Conservation (phyloP, 2,113 vertebrate species). For the Cinclus cinclus region DNA sequence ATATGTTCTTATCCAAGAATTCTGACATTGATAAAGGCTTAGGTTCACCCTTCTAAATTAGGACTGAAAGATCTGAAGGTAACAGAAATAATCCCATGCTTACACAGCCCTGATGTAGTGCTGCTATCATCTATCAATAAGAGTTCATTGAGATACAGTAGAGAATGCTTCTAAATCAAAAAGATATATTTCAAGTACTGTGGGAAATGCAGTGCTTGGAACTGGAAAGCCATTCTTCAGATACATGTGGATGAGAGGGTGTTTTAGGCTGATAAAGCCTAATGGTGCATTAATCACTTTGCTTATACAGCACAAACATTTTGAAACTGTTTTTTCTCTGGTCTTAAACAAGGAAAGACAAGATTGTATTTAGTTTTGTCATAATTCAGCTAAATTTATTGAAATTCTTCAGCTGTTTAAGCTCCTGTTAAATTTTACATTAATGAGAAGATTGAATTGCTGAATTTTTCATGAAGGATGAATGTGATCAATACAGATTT, state of each 20-base stretch:
- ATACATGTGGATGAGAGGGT: neutral
- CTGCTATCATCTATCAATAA: conserved; percentile 1
- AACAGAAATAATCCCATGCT: neutral
- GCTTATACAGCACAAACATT: neutral
- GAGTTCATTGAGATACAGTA: conserved; percentile 30
- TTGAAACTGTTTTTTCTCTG: neutral
- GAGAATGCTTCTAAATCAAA: conserved; percentile 21
- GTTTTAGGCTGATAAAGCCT: neutral
- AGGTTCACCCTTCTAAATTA: conserved; percentile 44
- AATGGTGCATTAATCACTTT: neutral
- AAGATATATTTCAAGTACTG: neutral
- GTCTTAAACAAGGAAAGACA: neutral
- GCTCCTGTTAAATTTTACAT: neutral
- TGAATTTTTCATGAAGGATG: neutral
- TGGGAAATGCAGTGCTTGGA: conserved; percentile 6
- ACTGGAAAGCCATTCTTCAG: conserved; percentile 1
- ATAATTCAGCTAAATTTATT: neutral
- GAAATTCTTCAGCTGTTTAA: neutral
- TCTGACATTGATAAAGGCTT: conserved; percentile 38
- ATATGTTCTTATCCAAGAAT: conserved; percentile 22
- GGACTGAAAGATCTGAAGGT: neutral
- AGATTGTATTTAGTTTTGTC: neutral
- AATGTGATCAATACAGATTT: neutral
- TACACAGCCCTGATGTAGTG: neutral
- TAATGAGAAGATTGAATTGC: neutral